Base-by-base conservation (phyloP, 1,140 invertebrate genomes). In the Steinernema feltiae region DNA sequence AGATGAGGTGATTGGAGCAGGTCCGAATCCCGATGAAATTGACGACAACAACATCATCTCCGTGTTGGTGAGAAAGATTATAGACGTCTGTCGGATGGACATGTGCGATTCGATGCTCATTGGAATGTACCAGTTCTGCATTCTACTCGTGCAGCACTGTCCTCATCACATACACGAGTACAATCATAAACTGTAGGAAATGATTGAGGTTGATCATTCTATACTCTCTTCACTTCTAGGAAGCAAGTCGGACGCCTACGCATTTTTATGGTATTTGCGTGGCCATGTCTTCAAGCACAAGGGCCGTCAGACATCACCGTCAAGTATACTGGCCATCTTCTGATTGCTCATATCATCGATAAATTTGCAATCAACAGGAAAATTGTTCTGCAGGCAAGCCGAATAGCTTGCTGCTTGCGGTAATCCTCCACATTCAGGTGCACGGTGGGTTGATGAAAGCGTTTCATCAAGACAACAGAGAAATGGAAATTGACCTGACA, bases 351-450 rank as follows among this genome's bases (percentile, higher is more conserved):
- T 82, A 97, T 99, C 78, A 98, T 99, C 76, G 93, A 95, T 1
- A 97, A 97, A 87, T 95, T 98, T 88, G 93, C 95, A 15, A 98
- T 99, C 81, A 94, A 97, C 87, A 95, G 96, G 82, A 90, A 94
- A 81, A 99, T 99, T 79, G 94, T 98, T 0, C 87, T 98, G 1
- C 95, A 98, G 91, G 91, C 79, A n/a, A n/a, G 80, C 24, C 70
- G 24, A 69, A 77, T 78, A n/a, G n/a, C n/a, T n/a, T n/a, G n/a
- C n/a, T n/a, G n/a, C n/a, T n/a, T n/a, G n/a, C n/a, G n/a, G n/a
- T n/a, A n/a, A n/a, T n/a, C 21, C 24, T 73, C 41, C 17, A 41
- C 41, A 48, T 79, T 7, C 79, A 89, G 88, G 95, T 98, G 1
- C 98, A 98, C 87, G 93, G 95, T 84, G 94, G 93, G 83, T 87